Percentiles rank a stretch among this genome's conserved stretches.
These are phyloP conservation scores for Coracias cyanogaster DNA, from an alignment of 2,797 vertebrate genomes.

Conservation along the genomic window DNA sequence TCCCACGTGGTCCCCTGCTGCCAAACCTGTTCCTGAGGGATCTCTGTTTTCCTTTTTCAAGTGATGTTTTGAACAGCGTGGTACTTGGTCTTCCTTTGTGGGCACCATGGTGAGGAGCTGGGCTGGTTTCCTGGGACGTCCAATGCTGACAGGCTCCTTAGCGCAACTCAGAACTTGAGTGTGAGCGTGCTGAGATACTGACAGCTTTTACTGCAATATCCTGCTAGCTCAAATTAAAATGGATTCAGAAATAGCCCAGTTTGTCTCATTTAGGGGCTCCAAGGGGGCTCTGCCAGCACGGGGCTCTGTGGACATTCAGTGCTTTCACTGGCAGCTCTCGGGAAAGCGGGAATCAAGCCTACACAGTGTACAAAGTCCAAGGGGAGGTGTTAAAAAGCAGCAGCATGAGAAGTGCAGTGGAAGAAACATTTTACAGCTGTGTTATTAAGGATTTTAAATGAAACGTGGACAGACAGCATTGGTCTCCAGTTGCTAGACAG, in stretches of 20 bases:
- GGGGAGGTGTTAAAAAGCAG: not conserved
- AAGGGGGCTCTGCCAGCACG: not conserved
- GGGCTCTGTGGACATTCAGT: not conserved
- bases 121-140: not conserved
- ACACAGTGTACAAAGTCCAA: not conserved
- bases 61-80: fast-evolving
- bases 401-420: not conserved
- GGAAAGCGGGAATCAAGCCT: not conserved
- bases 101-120: not conserved
- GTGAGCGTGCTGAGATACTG: not conserved
- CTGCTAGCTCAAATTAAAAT: not conserved
- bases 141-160: not conserved
- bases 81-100: fast-evolving
- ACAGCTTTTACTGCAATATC: not conserved
- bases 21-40: not conserved
- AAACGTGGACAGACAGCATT: fast-evolving
- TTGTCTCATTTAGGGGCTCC: not conserved
- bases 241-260: not conserved
- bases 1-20: fast-evolving
- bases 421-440: not conserved
- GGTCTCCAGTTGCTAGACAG: not conserved
- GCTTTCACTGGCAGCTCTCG: not conserved
- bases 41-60: not conserved
- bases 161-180: not conserved
- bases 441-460: not conserved